Base-by-base conservation (phyloP, 2,113 vertebrate species). In the Orthochromis malagaraziensis region DNA sequence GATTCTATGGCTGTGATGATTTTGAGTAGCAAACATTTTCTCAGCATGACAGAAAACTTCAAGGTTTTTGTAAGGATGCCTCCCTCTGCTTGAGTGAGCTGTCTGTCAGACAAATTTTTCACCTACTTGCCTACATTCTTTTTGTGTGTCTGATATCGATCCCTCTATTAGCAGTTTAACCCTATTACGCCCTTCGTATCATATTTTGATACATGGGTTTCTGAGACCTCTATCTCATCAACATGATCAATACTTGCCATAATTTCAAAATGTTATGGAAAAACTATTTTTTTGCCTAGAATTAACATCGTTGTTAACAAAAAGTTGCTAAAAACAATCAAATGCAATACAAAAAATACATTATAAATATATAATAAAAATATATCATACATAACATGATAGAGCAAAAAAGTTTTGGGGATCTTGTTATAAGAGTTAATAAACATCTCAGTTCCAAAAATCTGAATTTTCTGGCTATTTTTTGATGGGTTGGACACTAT, bases 121-220 rank as follows among this genome's bases (percentile, higher is more conserved):
- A 33, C 16, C 29, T 33, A 63, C 58, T 63, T 63, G 58, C 33
- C 58, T 19, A 19, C 29, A 63, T 63, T 33, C 16, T 63, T 6
- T 17, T 31, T 60, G 57, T 17, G 57, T 33, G 16, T 60, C 16
- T 35, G 58, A 33, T 19, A 63, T 63, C 9, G 2, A 33, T 63
- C 58, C 26, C 58, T 63, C 58, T 63, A 9, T 58, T 6, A 58
- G 26, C 26, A 31, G 26, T 58, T 31, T 58, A 58, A 16, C 55
- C 55, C 24, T 29, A 58, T 58, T 29, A 58, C 5, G 4, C 7
- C 13, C 7, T 5, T 58, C 4, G 0, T 31, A 58, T 58, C 0
- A 31, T 58, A 58, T 58, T 58, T 31, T 58, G 55, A 17, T 31
- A 58, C 55, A 29, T 58, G 55, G 13, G 55, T 58, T 57, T 57